A percentile compares a stretch with the other conserved stretches of the same genome.
Conservation (phyloP, 1,140 invertebrate species). For the Leptopilina boulardi region DNA sequence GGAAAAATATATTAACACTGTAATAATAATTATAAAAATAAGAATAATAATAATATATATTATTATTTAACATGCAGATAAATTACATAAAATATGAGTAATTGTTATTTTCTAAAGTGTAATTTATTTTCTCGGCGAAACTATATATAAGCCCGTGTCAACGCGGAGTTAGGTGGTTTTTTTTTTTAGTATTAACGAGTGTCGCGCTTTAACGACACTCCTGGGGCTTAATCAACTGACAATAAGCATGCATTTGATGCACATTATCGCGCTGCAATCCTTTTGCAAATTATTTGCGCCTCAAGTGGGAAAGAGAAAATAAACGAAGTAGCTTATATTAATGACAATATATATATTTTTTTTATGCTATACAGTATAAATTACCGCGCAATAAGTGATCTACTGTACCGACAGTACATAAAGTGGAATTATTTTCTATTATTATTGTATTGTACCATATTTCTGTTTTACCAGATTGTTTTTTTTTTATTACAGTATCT, state of each 20-base stretch:
- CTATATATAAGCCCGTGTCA: neutral
- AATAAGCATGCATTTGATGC: conserved; percentile 13
- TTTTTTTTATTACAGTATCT: too few relatives aligned
- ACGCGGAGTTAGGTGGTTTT: neutral
- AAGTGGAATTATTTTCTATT: too few relatives aligned
- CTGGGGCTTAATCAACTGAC: conserved; percentile 18
- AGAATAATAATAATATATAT: too few relatives aligned
- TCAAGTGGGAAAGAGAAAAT: conserved; percentile 1
- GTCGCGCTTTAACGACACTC: conserved; percentile 13
- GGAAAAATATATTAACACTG: too few relatives aligned
- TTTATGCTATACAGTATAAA: too few relatives aligned
- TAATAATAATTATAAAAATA: too few relatives aligned
- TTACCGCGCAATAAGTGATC: too few relatives aligned
- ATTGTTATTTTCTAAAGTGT: neutral
- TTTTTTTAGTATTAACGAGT: conserved; percentile 1
- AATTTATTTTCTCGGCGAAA: neutral
- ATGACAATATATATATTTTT: neutral
- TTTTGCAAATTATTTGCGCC: neutral
- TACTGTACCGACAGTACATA: too few relatives aligned
- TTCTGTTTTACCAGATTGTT: too few relatives aligned
- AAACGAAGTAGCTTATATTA: neutral
- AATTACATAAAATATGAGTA: neutral
- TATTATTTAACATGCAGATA: neutral
- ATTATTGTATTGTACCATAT: too few relatives aligned
- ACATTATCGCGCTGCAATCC: neutral